Evolutionary conservation across 2,797 vertebrate genomes (phyloP).

Genomic region (Poeciliopsis infans): DNA sequence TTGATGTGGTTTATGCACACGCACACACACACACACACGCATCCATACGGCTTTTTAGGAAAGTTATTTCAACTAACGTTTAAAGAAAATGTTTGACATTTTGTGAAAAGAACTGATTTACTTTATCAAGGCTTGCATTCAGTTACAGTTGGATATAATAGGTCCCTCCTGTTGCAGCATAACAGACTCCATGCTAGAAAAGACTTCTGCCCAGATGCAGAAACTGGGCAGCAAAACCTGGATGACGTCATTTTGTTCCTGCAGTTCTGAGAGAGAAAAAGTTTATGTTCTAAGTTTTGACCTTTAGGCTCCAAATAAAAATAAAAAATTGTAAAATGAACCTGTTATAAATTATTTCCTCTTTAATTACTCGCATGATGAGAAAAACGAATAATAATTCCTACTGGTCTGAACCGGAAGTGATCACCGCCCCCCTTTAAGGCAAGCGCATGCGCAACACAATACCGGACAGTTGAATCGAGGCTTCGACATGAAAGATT

Average conservation of each 20-base stretch:
- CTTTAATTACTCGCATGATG: background rate
- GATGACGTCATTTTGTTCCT: background rate
- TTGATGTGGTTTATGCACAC: constrained; percentile 20
- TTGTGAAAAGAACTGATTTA: no score
- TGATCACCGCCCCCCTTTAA: no score
- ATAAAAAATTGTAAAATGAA: background rate
- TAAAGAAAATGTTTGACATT: no score
- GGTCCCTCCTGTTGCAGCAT: background rate
- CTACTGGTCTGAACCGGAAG: no score
- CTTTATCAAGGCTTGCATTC: no score
- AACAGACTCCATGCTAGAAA: background rate
- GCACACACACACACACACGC: background rate
- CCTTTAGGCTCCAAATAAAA: background rate
- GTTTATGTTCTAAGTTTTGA: background rate
- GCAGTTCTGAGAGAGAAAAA: background rate
- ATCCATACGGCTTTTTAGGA: constrained; percentile 8
- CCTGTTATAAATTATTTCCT: background rate
- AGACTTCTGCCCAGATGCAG: background rate
- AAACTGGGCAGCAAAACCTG: background rate
- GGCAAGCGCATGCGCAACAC: no score
- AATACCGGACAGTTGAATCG: no score
- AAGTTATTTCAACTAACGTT: constrained; percentile 12
- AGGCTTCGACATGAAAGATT: no score
- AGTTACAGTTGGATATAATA: no score
- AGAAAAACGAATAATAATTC: background rate